Conservation (phyloP, 2,113 vertebrate species). For the Loxodonta africana region DNA sequence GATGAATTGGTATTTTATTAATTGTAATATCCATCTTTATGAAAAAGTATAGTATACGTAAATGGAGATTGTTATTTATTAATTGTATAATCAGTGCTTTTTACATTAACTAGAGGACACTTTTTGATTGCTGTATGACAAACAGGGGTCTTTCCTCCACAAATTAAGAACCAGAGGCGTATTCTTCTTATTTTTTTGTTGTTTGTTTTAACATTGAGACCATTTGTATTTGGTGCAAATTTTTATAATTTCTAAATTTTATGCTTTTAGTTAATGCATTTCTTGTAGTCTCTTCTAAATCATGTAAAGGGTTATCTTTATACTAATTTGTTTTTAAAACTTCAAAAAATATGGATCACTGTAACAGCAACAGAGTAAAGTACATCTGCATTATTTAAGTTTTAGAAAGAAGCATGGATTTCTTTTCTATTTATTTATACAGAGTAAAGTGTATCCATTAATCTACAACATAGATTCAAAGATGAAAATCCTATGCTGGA, state of each 20-base stretch:
- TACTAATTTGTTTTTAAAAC: background rate
- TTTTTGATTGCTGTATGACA: background rate
- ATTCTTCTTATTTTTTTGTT: background rate
- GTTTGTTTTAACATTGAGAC: background rate
- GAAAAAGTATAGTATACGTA: background rate
- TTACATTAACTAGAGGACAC: background rate
- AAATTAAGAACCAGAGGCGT: background rate
- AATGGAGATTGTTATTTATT: background rate
- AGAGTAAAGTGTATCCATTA: background rate
- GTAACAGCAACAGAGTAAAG: background rate
- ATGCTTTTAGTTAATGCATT: background rate
- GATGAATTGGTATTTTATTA: background rate
- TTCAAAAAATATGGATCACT: no score
- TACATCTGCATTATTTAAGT: background rate
- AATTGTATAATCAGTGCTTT: background rate
- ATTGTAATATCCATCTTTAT: background rate
- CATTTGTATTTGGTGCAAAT: background rate
- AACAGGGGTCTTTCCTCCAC: background rate
- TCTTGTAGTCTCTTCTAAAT: background rate
- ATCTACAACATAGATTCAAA: background rate
- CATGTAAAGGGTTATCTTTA: background rate
- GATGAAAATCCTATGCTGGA: background rate
- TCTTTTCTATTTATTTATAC: background rate
- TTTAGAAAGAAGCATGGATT: background rate
- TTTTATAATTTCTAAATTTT: background rate